Evolutionary conservation across 2,113 vertebrate genomes (phyloP), one percentile per base, ranked within the genome.

Genomic region (Lethenteron camtschaticum): DNA sequence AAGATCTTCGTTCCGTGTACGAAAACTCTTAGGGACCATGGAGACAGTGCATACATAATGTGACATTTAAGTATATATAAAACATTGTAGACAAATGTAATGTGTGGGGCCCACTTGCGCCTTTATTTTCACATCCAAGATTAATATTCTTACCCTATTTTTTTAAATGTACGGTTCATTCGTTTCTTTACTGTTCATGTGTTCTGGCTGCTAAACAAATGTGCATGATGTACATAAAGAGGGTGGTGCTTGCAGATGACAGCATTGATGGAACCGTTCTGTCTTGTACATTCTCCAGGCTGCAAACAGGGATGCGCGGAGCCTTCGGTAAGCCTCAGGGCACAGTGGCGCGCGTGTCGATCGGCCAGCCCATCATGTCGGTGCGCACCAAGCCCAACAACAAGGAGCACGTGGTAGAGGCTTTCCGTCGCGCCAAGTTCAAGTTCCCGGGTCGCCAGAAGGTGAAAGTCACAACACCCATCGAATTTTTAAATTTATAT

Each of bases 341-440:
- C 66, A 90, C 88, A 0, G 89, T 89, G 77, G 87, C 87, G 9
- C 81, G 86, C 7, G 86, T 92, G 69, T 77, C 81, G 75, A 90
- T 90, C 10, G 89, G 88, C n/a, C 89, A 95, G 76, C 87, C 90
- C 68, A 92, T 89, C 78, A 95, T 92, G 88, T 92, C 86, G 2
- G 87, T 90, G 72, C 85, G 87, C 68, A 90, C 85, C 73, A 91
- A 95, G 79, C 76, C 84, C 24, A 78, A 81, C 72, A 90, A 90
- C 80, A 91, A 92, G 81, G 88, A 91, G 72, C 87, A 90, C 1
- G 79, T 90, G 74, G 79, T 89, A 1, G 88, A 90, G 78, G 87
- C 87, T 11, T 79, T 90, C 13, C 83, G 85, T 60, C 80, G 87
- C 70, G 87, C 89, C 73, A 95, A 90, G 80, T 92, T 90, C 82